phyloP scores from a whole-genome alignment of 2,113 vertebrate genomes.

The human (Homo sapiens) region DNA sequence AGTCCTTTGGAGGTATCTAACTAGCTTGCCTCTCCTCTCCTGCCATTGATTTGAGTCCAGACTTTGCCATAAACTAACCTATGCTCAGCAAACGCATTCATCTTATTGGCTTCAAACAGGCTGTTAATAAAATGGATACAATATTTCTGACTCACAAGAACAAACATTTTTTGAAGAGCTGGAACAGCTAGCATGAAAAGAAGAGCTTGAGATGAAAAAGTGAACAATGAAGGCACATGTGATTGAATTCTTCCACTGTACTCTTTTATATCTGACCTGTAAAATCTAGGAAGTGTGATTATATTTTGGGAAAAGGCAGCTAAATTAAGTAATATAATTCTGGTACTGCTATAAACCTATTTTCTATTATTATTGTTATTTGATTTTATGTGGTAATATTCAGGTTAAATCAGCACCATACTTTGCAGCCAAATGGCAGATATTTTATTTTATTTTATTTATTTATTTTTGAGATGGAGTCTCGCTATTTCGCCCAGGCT shows the following conservation, averaged over 20 bases:
- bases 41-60: neutral
- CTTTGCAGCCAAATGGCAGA: neutral
- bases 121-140: neutral
- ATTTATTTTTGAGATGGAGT: no score
- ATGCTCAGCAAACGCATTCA: neutral
- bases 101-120: neutral
- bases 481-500: fast-evolving
- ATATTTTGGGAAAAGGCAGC: neutral
- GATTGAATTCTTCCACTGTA: neutral
- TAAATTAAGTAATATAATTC: neutral
- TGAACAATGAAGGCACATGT: neutral
- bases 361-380: neutral
- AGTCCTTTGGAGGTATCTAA: neutral
- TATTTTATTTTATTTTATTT: neutral
- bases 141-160: neutral
- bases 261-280: neutral
- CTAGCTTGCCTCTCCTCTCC: neutral
- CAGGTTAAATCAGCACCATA: constrained; percentile 2
- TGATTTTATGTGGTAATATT: neutral
- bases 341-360: neutral
- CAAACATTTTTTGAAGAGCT: neutral
- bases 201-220: neutral
- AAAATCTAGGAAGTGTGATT: neutral
- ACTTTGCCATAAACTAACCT: neutral
- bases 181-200: neutral